A percentile compares a stretch with the other conserved stretches of the same genome.
Conservation (phyloP, 2,888 invertebrate species). For the Bombylius discolor region DNA sequence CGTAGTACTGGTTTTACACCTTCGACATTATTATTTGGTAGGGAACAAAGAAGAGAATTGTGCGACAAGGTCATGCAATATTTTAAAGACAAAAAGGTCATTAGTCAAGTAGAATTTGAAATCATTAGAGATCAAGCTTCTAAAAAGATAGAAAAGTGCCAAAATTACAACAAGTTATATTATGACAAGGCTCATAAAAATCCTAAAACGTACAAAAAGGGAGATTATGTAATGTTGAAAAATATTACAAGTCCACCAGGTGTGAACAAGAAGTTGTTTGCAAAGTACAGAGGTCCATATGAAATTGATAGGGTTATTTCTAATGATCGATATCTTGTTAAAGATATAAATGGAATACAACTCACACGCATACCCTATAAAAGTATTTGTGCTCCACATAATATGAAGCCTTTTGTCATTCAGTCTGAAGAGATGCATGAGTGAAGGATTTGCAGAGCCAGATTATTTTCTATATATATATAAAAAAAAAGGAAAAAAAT, state of each 20-base stretch:
- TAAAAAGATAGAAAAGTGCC: not conserved
- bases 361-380: not conserved
- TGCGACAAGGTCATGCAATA: constrained; percentile 13
- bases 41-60: constrained; percentile 17
- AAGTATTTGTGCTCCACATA: not conserved
- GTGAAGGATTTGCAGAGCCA: too few species aligned
- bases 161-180: not conserved
- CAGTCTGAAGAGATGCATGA: too few species aligned
- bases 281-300: not conserved
- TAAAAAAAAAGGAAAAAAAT: too few species aligned
- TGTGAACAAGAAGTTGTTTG: not conserved
- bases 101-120: too few species aligned
- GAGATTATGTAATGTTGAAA: not conserved
- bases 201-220: not conserved
- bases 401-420: not conserved
- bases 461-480: too few species aligned
- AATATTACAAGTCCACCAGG: not conserved
- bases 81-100: constrained; percentile 1
- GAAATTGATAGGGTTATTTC: not conserved
- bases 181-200: not conserved
- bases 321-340: not conserved
- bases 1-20: constrained; percentile 21
- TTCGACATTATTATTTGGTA: constrained; percentile 20
- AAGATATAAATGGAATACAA: not conserved
- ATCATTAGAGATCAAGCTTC: too few species aligned